Base-by-base conservation (phyloP, 2,113 vertebrate genomes). In the Prochilodus magdalenae region DNA sequence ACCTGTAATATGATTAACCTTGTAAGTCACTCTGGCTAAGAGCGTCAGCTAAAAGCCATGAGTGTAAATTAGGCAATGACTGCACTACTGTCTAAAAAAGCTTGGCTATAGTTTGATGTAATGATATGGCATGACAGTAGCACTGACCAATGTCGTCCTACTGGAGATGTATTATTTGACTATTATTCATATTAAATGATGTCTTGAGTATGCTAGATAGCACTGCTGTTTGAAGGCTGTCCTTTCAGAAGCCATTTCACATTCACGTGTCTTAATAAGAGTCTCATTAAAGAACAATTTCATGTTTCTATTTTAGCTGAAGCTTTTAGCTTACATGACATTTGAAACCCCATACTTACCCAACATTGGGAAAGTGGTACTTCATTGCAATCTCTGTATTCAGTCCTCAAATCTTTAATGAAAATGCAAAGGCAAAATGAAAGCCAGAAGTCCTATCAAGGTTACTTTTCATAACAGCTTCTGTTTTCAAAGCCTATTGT, bases 401-500 rank as follows among this genome's bases (percentile, higher is more conserved):
- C 29, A 73, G 5, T 73, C 13, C 49, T 51, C 20, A 30, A n/a
- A 80, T 69, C 57, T 53, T 73, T 62, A 71, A 60, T 60, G 22
- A 73, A 72, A 55, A n/a, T 20, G 40, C 49, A 69, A 53, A 14
- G 7, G n/a, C 36, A 36, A 36, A 74, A 59, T 27, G 36, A 20
- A 40, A 30, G 29, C 14, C 63, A 53, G 16, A 44, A 44, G 13
- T 75, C 53, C 22, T n/a, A 27, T 44, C 27, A 40, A 44, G 33
- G 10, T 29, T 14, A 16, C 6, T 29, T 33, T 63, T n/a, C 26
- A 27, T 67, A 66, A 73, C 30, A 74, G 36, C 49, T 62, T 78
- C 53, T 40, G 74, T 55, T 81, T 79, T 79, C 47, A 82, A 63
- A 82, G 33, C 22, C 14, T 27, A 20, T 44, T 66, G 27, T 67